phyloP scores from a whole-genome alignment of 2,888 invertebrate genomes.

The Prosapia bicincta region DNA sequence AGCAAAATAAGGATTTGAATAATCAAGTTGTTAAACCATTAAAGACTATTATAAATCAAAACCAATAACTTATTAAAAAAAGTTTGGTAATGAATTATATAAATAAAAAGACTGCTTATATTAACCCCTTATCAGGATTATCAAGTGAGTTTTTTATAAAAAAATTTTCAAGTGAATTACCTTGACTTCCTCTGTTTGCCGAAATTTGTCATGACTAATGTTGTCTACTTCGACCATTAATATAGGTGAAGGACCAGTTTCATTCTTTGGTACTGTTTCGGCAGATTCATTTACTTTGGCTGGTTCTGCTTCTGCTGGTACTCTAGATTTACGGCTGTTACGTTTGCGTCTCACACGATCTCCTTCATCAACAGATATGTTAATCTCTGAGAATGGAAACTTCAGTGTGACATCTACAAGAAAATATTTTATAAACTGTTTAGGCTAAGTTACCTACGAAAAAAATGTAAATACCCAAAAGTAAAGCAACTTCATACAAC shows the following conservation, averaged over 20 bases:
- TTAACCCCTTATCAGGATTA: too few species aligned
- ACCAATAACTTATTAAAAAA: too few species aligned
- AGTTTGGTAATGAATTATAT: too few species aligned
- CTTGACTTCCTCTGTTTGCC: slow-evolving; percentile 92
- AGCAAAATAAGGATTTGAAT: too few species aligned
- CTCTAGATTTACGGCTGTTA: slow-evolving; percentile 34
- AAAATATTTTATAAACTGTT: slow-evolving; percentile 35
- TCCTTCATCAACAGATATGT: slow-evolving; percentile 55
- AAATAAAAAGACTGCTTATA: too few species aligned
- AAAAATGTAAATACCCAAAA: too few species aligned
- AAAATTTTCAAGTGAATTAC: too few species aligned
- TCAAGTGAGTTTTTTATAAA: too few species aligned
- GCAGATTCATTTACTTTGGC: slow-evolving; percentile 31
- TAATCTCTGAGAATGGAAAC: slow-evolving; percentile 76
- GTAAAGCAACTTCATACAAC: too few species aligned
- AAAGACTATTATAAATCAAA: too few species aligned
- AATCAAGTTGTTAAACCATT: too few species aligned
- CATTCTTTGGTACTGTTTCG: slow-evolving; percentile 41
- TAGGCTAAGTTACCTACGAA: background rate
- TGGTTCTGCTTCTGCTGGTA: slow-evolving; percentile 36
- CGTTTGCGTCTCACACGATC: slow-evolving; percentile 30
- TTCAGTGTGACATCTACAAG: slow-evolving; percentile 68
- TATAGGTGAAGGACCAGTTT: slow-evolving; percentile 51
- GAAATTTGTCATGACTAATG: slow-evolving; percentile 80
- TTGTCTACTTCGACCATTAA: slow-evolving; percentile 96